These are phyloP conservation scores for Prunella strophiata DNA, from an alignment of 2,797 vertebrate genomes.

Conservation along the genomic window DNA sequence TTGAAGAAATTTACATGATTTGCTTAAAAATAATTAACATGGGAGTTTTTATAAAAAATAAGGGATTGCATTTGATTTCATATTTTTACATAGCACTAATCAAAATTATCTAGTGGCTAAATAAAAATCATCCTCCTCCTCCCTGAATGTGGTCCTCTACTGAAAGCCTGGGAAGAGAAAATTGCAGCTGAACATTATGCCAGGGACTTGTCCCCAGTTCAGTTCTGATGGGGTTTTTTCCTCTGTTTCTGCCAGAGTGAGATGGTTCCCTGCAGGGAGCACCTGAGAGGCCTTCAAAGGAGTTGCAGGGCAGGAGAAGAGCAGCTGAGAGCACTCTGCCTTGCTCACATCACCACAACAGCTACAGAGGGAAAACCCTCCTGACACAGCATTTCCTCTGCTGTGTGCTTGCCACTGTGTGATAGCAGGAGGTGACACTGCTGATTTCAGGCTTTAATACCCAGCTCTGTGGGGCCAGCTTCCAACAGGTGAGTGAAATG, in stretches of 20 bases:
- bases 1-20: neutral
- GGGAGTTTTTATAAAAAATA: neutral
- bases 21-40: neutral
- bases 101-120: neutral
- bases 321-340: neutral
- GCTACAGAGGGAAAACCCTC: neutral
- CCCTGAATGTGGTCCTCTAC: neutral
- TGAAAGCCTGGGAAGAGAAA: neutral
- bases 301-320: neutral
- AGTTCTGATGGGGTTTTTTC: neutral
- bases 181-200: neutral
- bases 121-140: neutral
- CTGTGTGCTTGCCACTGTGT: neutral
- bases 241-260: neutral
- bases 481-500: slow-evolving; percentile 10
- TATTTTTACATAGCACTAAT: neutral
- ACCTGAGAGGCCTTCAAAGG: neutral
- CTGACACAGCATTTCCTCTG: neutral
- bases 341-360: neutral
- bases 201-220: neutral
- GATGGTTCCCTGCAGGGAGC: neutral
- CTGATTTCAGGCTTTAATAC: neutral
- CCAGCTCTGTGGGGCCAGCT: neutral
- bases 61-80: neutral
- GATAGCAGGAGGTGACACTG: neutral